These are phyloP conservation scores for Ectobius pallidus DNA, from an alignment of 2,888 invertebrate species.

Conservation along the genomic window DNA sequence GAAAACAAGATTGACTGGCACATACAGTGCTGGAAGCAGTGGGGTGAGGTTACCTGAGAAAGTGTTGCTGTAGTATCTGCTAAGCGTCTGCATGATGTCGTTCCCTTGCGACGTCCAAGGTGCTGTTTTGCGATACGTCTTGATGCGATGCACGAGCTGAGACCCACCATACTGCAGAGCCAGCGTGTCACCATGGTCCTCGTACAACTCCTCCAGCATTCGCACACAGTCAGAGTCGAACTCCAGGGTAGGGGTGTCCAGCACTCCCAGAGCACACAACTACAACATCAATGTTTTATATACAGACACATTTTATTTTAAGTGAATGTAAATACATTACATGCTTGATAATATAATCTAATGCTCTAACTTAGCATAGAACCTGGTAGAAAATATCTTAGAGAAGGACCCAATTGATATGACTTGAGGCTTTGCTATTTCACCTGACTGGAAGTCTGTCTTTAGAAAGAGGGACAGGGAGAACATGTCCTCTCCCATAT, in stretches of 20 bases:
- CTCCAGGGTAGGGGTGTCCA: conserved; percentile 81
- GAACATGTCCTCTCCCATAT: too few relatives aligned
- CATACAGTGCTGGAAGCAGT: too few relatives aligned
- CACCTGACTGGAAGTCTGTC: too few relatives aligned
- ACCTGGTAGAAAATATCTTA: not conserved
- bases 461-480: too few relatives aligned
- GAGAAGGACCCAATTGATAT: not conserved
- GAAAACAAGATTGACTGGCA: too few relatives aligned
- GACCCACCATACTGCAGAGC: conserved; percentile 98
- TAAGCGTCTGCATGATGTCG: conserved; percentile 97
- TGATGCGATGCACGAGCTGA: conserved; percentile 91
- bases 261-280: conserved; percentile 85
- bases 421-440: too few relatives aligned
- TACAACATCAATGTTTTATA: conserved; percentile 64
- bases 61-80: conserved; percentile 96
- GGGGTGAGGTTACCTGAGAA: conserved; percentile 76
- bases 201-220: conserved; percentile 93
- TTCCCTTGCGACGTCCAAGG: conserved; percentile 97
- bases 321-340: not conserved
- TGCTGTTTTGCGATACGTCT: conserved; percentile 85
- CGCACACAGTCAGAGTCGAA: conserved; percentile 96
- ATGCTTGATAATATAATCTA: not conserved
- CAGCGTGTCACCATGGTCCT: conserved; percentile 97
- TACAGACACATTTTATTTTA: too few relatives aligned
- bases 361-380: not conserved